Evolutionary conservation across 2,113 vertebrate species (phyloP), one percentile per base, ranked within the genome.

Genomic region (Microtus richardsoni): DNA sequence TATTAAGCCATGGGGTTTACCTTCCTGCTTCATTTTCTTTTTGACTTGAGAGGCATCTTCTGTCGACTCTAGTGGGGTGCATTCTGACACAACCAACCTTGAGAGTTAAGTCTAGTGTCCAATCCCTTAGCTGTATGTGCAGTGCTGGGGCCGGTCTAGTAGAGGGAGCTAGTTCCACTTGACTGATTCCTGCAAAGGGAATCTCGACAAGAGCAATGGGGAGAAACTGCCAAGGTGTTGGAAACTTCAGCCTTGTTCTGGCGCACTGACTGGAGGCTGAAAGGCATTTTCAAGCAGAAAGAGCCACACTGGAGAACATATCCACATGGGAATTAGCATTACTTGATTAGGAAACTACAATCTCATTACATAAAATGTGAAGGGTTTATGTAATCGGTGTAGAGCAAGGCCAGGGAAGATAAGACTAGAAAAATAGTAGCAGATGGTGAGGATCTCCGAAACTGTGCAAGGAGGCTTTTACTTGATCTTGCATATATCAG

Each of bases 391-490:
- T 39, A 49, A 36, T 7, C 28, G 26, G 11, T 16, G 58, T 58
- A 4, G 14, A 41, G 41, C 49, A 16, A 4, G 85, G 39, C 44
- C 47, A 47, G 71, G 58, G 10, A 93, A 96, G 85, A 94, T 49
- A 54, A 68, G 74, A 60, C 52, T 19, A 83, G 79, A 74, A 78
- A 85, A 77, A 92, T n/a, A 44, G 71, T 28, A 66, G 91, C 94
- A 88, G 80, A n/a, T 41, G 88, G 60, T 30, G 71, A 86, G 14
- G 95, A 79, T n/a, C 54, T 88, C 71, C 36, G 89, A 62, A 71
- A 3, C 75, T 24, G 17, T 47, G 58, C 70, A 8, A 24, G 14
- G 47, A 13, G 17, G 17, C 44, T 87, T 58, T 54, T 58, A 66
- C 74, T 75, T 54, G 75, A 58, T 71, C 70, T 82, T 41, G n/a